Conservation (phyloP, 1,140 invertebrate genomes). For the Tenebrio molitor region DNA sequence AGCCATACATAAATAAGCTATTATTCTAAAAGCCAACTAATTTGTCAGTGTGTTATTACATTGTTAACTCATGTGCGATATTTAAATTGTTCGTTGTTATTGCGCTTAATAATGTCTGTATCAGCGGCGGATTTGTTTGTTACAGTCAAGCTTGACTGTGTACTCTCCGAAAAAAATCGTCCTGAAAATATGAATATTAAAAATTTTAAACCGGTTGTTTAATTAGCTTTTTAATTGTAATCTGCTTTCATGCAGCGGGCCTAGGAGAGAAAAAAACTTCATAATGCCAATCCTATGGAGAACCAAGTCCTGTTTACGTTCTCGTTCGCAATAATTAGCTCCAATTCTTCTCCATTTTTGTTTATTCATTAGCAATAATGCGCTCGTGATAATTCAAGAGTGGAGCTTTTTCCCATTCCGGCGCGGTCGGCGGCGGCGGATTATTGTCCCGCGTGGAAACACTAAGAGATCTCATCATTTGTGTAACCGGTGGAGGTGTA, state of each 20-base stretch:
- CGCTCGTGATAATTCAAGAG: not conserved
- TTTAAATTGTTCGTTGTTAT: conserved; percentile 45
- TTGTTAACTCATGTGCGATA: conserved; percentile 46
- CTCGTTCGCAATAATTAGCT: conserved; percentile 13
- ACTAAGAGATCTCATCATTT: no score
- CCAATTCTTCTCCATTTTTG: conserved; percentile 3
- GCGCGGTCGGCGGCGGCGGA: no score
- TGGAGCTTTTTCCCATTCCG: no score
- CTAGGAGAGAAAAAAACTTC: not conserved
- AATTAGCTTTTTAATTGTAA: conserved; percentile 40
- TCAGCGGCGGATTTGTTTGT: conserved; percentile 37
- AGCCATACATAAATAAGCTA: conserved; percentile 38
- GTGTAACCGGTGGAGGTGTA: no score
- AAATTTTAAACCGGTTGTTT: conserved; percentile 30
- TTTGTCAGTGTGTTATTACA: conserved; percentile 40
- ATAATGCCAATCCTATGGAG: not conserved
- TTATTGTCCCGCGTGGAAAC: not conserved
- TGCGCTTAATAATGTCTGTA: conserved; percentile 38
- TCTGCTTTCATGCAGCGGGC: conserved; percentile 17
- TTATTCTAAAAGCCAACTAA: conserved; percentile 44
- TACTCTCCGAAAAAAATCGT: not conserved
- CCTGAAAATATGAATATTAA: conserved; percentile 31
- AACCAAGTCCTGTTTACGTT: conserved; percentile 17
- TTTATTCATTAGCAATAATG: conserved; percentile 30
- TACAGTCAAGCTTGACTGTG: conserved; percentile 1